phyloP scores from a whole-genome alignment of 2,797 vertebrate genomes.

The Chelidonichthys spinosus region DNA sequence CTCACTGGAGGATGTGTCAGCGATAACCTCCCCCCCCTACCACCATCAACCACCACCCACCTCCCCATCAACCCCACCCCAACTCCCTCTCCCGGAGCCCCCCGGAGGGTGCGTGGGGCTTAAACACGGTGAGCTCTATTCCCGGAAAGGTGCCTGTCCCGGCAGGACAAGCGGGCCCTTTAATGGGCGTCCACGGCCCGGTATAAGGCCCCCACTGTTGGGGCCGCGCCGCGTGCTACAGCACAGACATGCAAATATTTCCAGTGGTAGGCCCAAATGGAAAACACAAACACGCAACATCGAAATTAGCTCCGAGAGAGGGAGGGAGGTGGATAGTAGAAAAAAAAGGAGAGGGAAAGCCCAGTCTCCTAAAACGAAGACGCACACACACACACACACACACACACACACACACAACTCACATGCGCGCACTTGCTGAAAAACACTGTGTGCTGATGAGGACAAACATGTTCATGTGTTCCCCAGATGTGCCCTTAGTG shows the following conservation, averaged over 20 bases:
- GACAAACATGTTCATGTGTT: constrained; percentile 78
- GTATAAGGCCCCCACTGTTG: constrained; percentile 87
- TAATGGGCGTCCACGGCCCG: constrained; percentile 80
- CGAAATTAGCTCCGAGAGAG: constrained; percentile 82
- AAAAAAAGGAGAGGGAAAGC: constrained; percentile 76
- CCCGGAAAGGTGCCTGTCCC: constrained; percentile 83
- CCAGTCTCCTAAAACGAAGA: constrained; percentile 71
- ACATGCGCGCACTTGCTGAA: constrained; percentile 60
- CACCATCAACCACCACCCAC: constrained; percentile 48
- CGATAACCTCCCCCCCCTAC: constrained; percentile 64
- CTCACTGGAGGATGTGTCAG: constrained; percentile 77
- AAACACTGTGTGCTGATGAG: constrained; percentile 73
- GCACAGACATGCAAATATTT: constrained; percentile 90
- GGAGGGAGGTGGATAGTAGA: constrained; percentile 68
- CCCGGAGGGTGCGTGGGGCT: constrained; percentile 64
- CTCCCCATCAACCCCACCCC: constrained; percentile 44
- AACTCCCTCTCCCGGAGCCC: constrained; percentile 67
- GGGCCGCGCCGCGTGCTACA: constrained; percentile 75
- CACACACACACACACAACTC: constrained; percentile 19
- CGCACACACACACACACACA: constrained; percentile 10
- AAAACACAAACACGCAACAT: constrained; percentile 88
- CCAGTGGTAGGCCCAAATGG: constrained; percentile 87
- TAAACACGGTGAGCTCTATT: constrained; percentile 85
- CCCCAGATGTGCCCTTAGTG: constrained; percentile 73
- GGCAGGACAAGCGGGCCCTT: constrained; percentile 83